A percentile compares a stretch with the other conserved stretches of the same genome.
Evolutionary conservation across 1,140 invertebrate genomes (phyloP).

Genomic region (Plectus sambesii): DNA sequence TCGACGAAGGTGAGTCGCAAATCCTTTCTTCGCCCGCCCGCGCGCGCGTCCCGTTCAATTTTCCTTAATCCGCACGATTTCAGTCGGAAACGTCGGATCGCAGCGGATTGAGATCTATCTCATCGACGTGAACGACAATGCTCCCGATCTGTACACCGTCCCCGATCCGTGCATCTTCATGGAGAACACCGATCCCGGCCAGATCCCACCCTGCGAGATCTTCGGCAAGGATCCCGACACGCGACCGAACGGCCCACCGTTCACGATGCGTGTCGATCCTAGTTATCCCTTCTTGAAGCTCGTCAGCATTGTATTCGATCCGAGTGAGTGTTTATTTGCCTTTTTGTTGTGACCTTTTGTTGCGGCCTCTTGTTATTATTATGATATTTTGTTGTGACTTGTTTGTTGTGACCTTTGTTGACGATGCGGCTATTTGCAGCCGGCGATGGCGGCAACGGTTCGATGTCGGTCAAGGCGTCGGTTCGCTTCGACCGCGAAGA

Average conservation of each 20-base stretch:
- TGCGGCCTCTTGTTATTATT: too few species aligned
- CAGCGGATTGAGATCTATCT: conserved; percentile 43
- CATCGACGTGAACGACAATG: conserved; percentile 44
- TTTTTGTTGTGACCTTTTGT: too few species aligned
- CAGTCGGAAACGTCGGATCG: conserved; percentile 39
- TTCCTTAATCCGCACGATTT: conserved; percentile 15
- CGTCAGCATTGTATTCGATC: too few species aligned
- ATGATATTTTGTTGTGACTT: too few species aligned
- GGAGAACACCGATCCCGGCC: conserved; percentile 36
- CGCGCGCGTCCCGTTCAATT: conserved; percentile 1
- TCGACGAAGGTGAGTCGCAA: conserved; percentile 28
- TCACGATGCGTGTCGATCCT: conserved; percentile 31
- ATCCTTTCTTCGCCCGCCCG: not conserved
- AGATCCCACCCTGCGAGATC: conserved; percentile 38
- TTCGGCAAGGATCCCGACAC: conserved; percentile 36
- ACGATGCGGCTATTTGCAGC: conserved; percentile 18
- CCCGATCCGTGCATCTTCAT: conserved; percentile 42
- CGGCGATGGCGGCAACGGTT: conserved; percentile 33
- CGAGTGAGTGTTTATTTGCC: too few species aligned
- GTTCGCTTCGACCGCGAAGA: conserved; percentile 37
- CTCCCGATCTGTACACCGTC: conserved; percentile 35
- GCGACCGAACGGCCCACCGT: conserved; percentile 39
- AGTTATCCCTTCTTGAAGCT: too few species aligned
- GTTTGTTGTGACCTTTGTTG: too few species aligned
- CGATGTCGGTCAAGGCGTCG: conserved; percentile 35